Base-by-base conservation (phyloP, 1,140 invertebrate genomes). In the Agrilus planipennis region DNA sequence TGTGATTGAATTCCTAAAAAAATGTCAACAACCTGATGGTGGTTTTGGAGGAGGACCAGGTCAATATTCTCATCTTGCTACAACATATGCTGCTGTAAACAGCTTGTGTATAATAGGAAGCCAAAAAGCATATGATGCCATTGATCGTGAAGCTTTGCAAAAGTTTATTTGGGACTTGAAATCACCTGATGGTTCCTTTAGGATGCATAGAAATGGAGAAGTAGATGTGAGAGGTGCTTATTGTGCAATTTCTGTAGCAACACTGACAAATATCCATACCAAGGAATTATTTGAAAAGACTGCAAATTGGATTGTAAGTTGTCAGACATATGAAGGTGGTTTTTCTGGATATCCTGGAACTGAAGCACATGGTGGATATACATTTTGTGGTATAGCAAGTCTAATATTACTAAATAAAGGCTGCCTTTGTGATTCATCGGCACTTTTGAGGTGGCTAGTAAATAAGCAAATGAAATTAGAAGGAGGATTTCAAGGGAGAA, bases 311-410 rank as follows among this genome's bases (percentile, higher is more conserved):
- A 81, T 97, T 51, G 69, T 81, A 1, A 79, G 80, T 45, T 97
- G 92, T 70, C 92, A 97, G 63, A 96, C 92, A 1, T 99, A 96
- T 69, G 95, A 99, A 71, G 95, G 95, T 34, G 95, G 95, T 1
- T 98, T 99, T 73, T 84, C 82, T 35, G 93, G 91, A 1, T 80
- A 73, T 55, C 94, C 93, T 14, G 89, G 87, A 10, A 79, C 91
- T 73, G 95, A 99, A 68, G 95, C 95, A 15, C 95, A 99, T 70
- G 95, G 95, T 4, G 95, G 95, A 15, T 98, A 98, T 65, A 82
- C 93, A 5, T 98, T 93, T 67, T 99, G 95, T 76, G 93, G 84
- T 7, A 69, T 98, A 25, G 90, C 94, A 31, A 74, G 86, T 3
- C 68, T 99, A 11, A 75, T 82, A 11, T 63, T 99, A 37, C 68